Evolutionary conservation across 30 jellyfish, hydroid and myxozoan species (phyloP).

Genomic region (Turritopsis dohrnii): DNA sequence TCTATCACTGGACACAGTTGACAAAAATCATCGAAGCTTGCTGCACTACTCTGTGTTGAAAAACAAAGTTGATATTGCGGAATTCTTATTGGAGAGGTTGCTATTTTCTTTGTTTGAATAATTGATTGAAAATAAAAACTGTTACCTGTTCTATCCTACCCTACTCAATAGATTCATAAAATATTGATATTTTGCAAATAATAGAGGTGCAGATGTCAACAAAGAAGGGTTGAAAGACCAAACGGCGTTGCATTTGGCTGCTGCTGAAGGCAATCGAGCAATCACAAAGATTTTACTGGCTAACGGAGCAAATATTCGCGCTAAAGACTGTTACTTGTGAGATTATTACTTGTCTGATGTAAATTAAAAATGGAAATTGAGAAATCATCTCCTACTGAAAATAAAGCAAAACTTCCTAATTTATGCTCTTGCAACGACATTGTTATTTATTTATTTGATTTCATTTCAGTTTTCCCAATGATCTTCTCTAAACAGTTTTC

Average conservation of each 20-base stretch:
- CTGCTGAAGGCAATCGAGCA: constrained; percentile 79
- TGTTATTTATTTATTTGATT: no score
- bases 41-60: constrained; percentile 72
- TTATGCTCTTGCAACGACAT: not conserved
- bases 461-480: not conserved
- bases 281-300: constrained; percentile 67
- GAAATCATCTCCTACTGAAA: no score
- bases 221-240: constrained; percentile 92
- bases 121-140: not conserved
- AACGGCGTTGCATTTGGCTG: constrained; percentile 95
- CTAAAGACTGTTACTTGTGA: constrained; percentile 83
- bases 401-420: no score
- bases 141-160: not conserved
- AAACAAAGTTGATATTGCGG: constrained; percentile 50
- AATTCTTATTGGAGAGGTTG: constrained; percentile 81
- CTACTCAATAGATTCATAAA: not conserved
- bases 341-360: constrained; percentile 23
- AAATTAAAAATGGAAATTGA: no score
- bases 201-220: constrained; percentile 95
- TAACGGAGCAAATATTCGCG: constrained; percentile 84
- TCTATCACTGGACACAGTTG: constrained; percentile 47
- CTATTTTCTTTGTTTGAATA: not conserved
- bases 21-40: constrained; percentile 40
- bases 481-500: not conserved
- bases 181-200: no score